A percentile compares a stretch with the other conserved stretches of the same genome.
Evolutionary conservation across 1,140 invertebrate species (phyloP).

Genomic region (Drosophila busckii): DNA sequence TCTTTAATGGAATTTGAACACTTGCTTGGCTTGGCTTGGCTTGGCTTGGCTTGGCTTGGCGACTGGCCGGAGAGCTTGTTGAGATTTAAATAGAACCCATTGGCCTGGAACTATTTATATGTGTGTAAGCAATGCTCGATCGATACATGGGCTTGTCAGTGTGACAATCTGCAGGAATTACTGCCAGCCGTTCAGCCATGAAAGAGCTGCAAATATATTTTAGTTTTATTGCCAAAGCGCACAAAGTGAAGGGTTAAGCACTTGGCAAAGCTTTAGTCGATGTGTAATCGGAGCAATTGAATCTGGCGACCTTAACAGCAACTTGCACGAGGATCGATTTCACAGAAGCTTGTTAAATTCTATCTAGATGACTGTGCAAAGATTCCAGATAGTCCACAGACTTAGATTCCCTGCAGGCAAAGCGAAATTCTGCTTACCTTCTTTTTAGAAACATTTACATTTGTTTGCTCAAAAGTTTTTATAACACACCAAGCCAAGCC

Average conservation of each 20-base stretch:
- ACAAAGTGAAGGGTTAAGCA: conserved; percentile 36
- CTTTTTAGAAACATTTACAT: too few species aligned
- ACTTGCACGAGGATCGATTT: conserved; percentile 32
- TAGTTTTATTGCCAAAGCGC: conserved; percentile 25
- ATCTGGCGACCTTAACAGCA: conserved; percentile 28
- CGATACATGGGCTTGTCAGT: conserved; percentile 38
- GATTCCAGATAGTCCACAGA: conserved; percentile 23
- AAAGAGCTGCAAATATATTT: conserved; percentile 17
- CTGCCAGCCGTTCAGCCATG: conserved; percentile 35
- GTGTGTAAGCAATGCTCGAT: neutral
- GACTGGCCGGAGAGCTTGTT: too few species aligned
- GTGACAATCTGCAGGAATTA: conserved; percentile 46
- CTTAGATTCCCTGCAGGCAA: too few species aligned
- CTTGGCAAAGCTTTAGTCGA: too few species aligned
- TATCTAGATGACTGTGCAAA: conserved; percentile 16
- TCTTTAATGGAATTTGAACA: conserved; percentile 76
- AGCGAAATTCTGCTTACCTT: too few species aligned
- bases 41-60: too few species aligned
- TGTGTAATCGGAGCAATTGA: conserved; percentile 36
- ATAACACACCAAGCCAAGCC: conserved; percentile 19
- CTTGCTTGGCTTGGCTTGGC: conserved; percentile 39
- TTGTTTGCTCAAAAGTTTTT: conserved; percentile 41
- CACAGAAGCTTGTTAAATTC: conserved; percentile 43
- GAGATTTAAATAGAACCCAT: conserved; percentile 38
- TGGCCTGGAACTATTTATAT: conserved; percentile 14